These are phyloP conservation scores for Hartigia nigra DNA, from an alignment of 2,888 invertebrate genomes.

Conservation along the genomic window DNA sequence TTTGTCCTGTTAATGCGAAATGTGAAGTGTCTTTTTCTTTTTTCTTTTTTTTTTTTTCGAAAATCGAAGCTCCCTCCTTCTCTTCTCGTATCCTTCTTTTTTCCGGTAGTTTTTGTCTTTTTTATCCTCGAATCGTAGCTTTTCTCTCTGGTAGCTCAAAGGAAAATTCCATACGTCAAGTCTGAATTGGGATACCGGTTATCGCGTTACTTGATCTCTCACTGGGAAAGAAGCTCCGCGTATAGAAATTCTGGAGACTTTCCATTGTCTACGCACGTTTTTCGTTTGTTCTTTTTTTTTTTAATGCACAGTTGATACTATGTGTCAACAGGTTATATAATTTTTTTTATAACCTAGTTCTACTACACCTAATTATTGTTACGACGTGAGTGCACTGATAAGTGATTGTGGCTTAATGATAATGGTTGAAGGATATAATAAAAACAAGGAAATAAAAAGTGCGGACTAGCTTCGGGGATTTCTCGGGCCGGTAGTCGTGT, in stretches of 20 bases:
- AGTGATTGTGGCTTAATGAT: conserved; percentile 12
- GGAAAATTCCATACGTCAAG: too few relatives aligned
- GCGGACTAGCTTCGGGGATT: conserved; percentile 14
- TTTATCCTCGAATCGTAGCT: neutral
- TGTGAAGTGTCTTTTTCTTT: neutral
- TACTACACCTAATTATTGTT: conserved; percentile 17
- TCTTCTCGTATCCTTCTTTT: neutral
- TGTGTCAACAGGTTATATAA: conserved; percentile 18
- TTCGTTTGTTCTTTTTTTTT: neutral
- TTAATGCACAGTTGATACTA: neutral
- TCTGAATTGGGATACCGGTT: too few relatives aligned
- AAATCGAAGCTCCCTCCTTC: neutral
- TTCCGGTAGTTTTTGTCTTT: neutral
- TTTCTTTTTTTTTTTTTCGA: neutral
- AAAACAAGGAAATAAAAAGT: conserved; percentile 10
- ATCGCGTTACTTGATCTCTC: too few relatives aligned
- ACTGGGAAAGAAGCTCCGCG: too few relatives aligned
- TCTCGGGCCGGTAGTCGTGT: neutral
- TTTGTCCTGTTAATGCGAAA: neutral
- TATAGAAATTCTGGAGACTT: conserved; percentile 9
- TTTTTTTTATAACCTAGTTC: conserved; percentile 12
- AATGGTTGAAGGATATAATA: neutral
- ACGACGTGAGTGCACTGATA: conserved; percentile 19
- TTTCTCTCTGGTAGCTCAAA: too few relatives aligned
- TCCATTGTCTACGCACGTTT: conserved; percentile 9